Base-by-base conservation (phyloP, 2,888 invertebrate genomes). In the Clivina fossor region DNA sequence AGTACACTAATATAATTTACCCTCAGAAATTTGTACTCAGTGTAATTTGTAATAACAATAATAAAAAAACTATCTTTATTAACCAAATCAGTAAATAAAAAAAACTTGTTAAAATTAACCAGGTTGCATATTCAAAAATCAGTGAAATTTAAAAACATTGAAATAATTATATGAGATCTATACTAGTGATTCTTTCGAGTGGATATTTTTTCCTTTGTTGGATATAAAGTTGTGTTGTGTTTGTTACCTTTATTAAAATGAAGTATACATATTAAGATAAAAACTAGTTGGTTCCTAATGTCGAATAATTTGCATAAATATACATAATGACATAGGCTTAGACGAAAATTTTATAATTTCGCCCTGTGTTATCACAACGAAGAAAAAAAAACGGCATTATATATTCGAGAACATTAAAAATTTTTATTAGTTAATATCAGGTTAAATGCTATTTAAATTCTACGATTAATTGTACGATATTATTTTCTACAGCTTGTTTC, bases 241-340 rank as follows among this genome's bases (percentile, higher is more conserved):
- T 3, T 43, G 35, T 8, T 15, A 35, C 22, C 26, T 11, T 43
- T 26, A 43, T 43, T 43, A 43, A 24, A 43, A 22, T 26, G 11
- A 43, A 26, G 13, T 11, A 40, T 35, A 15, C 35, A 35, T 13
- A 13, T n/a, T 15, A 3, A 5, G 35, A n/a, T 8, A 15, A 8
- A 35, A 35, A 13, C n/a, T 3, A 35, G 13, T 35, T 8, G 35
- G 8, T 20, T n/a, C n/a, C n/a, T n/a, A n/a, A n/a, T n/a, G n/a
- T n/a, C n/a, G n/a, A n/a, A n/a, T n/a, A n/a, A 43, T 43, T 43
- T 26, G 26, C 43, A 43, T 43, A 43, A 43, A 43, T 43, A 43
- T 43, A 11, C 43, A 43, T 43, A 43, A 43, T 43, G 26, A 43
- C 43, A 43, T 43, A 43, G 24, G 41, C 13, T 22, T 24, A 18